A percentile compares a stretch with the other conserved stretches of the same genome.
These are phyloP conservation scores for Sylvilagus floridanus DNA, from an alignment of 2,797 vertebrate species.

Conservation along the genomic window DNA sequence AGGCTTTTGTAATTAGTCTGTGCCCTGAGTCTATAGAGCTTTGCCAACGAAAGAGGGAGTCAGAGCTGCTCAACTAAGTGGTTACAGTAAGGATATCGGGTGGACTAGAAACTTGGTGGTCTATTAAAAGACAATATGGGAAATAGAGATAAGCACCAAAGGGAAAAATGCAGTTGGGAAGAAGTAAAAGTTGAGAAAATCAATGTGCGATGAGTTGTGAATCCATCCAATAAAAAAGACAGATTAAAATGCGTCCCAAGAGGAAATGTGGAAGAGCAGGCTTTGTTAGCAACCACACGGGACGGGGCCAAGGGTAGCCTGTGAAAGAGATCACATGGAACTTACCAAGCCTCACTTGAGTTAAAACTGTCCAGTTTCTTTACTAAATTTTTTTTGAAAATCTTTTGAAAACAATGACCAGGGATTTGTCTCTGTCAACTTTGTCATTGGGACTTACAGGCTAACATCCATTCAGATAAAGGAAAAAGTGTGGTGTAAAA, in stretches of 20 bases:
- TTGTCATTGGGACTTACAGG: background rate
- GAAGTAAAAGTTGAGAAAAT: slow-evolving; percentile 30
- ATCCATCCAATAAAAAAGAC: background rate
- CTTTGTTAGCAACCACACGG: background rate
- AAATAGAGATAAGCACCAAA: background rate
- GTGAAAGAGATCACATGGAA: background rate
- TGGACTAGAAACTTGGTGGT: background rate
- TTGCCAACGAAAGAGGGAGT: background rate
- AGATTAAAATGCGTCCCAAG: background rate
- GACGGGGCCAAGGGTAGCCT: background rate
- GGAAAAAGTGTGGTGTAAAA: too few species aligned
- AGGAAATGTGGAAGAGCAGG: background rate
- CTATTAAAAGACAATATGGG: slow-evolving; percentile 33
- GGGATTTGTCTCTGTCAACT: background rate
- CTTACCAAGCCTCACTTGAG: background rate
- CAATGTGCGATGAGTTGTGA: background rate
- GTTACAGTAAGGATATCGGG: background rate
- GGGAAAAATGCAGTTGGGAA: background rate
- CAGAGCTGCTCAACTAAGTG: background rate
- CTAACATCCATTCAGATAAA: background rate
- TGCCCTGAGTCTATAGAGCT: background rate
- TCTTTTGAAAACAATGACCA: background rate
- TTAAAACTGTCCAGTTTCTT: background rate
- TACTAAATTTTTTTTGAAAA: background rate
- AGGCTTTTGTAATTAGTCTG: background rate